Conservation (phyloP, 2,888 invertebrate species). For the Allacma fusca region DNA sequence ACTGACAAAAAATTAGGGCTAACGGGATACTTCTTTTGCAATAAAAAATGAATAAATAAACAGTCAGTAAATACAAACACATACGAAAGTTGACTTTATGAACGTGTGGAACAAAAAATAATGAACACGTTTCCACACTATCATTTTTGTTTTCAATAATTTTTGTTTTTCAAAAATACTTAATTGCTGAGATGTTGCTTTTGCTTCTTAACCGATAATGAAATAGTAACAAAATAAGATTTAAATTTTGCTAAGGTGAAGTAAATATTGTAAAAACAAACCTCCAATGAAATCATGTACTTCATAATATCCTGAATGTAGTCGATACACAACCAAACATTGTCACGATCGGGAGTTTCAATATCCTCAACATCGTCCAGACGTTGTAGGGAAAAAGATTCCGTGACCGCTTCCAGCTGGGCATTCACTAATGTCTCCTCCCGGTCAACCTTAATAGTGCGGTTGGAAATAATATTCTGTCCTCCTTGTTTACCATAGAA, state of each 20-base stretch:
- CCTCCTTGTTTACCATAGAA: not conserved
- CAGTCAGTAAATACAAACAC: not conserved
- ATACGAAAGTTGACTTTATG: not conserved
- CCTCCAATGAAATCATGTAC: conserved; percentile 81
- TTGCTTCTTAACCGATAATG: no score
- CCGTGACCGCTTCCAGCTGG: not conserved
- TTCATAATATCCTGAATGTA: conserved; percentile 90
- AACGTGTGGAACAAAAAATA: not conserved
- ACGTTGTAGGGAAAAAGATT: conserved; percentile 31
- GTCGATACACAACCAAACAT: conserved; percentile 77
- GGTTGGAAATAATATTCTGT: not conserved
- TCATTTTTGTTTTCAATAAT: no score
- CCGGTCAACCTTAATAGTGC: not conserved
- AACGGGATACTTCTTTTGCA: conserved; percentile 71
- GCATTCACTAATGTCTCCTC: not conserved
- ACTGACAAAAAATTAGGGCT: conserved; percentile 73
- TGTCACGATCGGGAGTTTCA: conserved; percentile 76
- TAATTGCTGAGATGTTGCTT: no score
- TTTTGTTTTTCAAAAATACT: no score
- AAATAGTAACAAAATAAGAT: no score
- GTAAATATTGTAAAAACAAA: no score
- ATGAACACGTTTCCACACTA: not conserved
- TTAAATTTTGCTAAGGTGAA: no score
- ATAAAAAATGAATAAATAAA: conserved; percentile 47
- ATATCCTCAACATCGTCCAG: conserved; percentile 68